Evolutionary conservation across 2,888 invertebrate genomes (phyloP).

Genomic region (Cacoxenus indagator): DNA sequence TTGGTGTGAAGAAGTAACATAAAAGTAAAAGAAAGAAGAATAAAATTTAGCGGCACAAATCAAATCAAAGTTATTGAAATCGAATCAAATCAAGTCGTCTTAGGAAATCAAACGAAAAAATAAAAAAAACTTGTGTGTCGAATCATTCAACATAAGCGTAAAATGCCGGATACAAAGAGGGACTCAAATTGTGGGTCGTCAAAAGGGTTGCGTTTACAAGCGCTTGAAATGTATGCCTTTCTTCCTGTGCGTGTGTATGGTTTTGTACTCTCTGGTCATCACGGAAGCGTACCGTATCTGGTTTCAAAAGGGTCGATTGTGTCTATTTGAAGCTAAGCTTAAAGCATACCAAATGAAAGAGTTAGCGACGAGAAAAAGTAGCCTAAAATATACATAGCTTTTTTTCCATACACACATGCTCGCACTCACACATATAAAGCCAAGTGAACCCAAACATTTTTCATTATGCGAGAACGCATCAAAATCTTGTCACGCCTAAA

Average conservation of each 20-base stretch:
- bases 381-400: background rate
- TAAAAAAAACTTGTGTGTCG: background rate
- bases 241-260: background rate
- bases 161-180: background rate
- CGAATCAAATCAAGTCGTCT: background rate
- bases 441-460: background rate
- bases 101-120: background rate
- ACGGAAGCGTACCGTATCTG: no score
- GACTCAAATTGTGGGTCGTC: background rate
- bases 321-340: background rate
- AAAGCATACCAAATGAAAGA: background rate
- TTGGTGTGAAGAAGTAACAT: background rate
- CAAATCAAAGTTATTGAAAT: background rate
- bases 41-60: background rate
- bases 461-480: background rate
- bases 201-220: background rate
- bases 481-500: conserved; percentile 6
- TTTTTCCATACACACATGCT: background rate
- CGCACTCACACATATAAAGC: background rate
- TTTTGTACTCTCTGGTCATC: background rate
- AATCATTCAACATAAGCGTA: background rate
- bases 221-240: background rate
- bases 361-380: background rate
- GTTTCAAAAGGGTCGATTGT: no score
- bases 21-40: background rate